A percentile compares a stretch with the other conserved stretches of the same genome.
phyloP scores from a whole-genome alignment of 2,797 vertebrate genomes.

The Carduelis carduelis region DNA sequence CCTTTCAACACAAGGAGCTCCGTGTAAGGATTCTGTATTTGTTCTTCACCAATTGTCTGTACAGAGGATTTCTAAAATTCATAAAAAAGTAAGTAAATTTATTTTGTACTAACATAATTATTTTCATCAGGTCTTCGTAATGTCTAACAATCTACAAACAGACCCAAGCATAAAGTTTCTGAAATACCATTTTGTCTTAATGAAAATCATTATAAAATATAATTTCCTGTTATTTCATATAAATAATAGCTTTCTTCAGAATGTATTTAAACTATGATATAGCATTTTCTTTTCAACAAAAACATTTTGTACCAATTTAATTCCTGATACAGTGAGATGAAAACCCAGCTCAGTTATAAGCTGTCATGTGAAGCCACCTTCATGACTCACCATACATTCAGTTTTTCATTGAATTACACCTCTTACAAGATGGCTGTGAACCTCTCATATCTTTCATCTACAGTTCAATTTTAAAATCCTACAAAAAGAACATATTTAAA shows the following conservation, averaged over 20 bases:
- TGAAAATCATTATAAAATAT: not conserved
- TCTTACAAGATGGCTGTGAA: not conserved
- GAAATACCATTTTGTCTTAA: not conserved
- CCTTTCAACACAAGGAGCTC: conserved; percentile 94
- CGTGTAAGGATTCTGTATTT: conserved; percentile 93
- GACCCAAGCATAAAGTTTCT: not conserved
- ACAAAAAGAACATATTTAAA: not conserved
- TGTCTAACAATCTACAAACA: not conserved
- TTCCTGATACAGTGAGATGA: not conserved
- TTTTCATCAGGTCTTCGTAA: not conserved
- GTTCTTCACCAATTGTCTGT: conserved; percentile 92
- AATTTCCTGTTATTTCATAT: not conserved
- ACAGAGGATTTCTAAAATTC: conserved; percentile 84
- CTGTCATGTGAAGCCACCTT: not conserved
- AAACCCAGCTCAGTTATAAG: not conserved
- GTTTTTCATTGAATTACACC: not conserved
- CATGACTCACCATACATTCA: not conserved
- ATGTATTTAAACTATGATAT: not conserved
- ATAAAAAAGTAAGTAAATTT: not conserved
- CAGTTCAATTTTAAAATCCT: not conserved
- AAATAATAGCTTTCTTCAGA: not conserved
- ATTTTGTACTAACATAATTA: not conserved
- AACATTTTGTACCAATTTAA: not conserved
- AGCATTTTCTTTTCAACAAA: not conserved
- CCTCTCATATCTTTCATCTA: not conserved